These are phyloP conservation scores for Cheilosia vernalis DNA, from an alignment of 2,888 invertebrate species.

Conservation along the genomic window DNA sequence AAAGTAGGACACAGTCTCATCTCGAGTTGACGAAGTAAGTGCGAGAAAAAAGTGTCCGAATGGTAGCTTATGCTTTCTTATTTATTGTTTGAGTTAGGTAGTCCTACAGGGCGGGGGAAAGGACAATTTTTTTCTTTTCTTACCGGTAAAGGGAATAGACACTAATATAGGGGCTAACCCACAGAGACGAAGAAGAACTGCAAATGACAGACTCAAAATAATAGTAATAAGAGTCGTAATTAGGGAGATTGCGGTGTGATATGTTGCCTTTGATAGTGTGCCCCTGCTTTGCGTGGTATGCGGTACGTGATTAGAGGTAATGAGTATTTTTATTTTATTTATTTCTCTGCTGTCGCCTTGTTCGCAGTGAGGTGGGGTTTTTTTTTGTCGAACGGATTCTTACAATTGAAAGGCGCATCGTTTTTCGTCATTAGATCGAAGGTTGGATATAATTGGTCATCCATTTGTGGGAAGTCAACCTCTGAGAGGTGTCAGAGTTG, in stretches of 20 bases:
- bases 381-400: too few relatives aligned
- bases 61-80: slow-evolving; percentile 67
- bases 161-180: slow-evolving; percentile 35
- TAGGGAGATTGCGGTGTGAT: slow-evolving; percentile 47
- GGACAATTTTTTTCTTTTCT: slow-evolving; percentile 48
- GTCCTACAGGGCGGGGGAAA: slow-evolving; percentile 10
- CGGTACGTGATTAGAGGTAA: slow-evolving; percentile 27
- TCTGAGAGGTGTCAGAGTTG: too few relatives aligned
- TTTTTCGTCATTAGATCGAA: too few relatives aligned
- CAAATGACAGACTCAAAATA: slow-evolving; percentile 60
- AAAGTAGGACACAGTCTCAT: slow-evolving; percentile 33
- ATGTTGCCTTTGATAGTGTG: slow-evolving; percentile 9
- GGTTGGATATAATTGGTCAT: too few relatives aligned
- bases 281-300: neutral
- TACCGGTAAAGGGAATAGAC: slow-evolving; percentile 30
- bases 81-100: slow-evolving; percentile 57
- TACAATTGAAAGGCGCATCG: too few relatives aligned
- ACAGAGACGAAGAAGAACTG: slow-evolving; percentile 61
- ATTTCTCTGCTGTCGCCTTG: neutral
- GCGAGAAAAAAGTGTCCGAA: slow-evolving; percentile 33
- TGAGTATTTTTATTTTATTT: slow-evolving; percentile 22
- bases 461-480: too few relatives aligned
- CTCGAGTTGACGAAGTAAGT: slow-evolving; percentile 52
- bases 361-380: neutral
- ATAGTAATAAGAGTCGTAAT: slow-evolving; percentile 58